Conservation (phyloP, 2,113 vertebrate genomes). For the Etheostoma spectabile region DNA sequence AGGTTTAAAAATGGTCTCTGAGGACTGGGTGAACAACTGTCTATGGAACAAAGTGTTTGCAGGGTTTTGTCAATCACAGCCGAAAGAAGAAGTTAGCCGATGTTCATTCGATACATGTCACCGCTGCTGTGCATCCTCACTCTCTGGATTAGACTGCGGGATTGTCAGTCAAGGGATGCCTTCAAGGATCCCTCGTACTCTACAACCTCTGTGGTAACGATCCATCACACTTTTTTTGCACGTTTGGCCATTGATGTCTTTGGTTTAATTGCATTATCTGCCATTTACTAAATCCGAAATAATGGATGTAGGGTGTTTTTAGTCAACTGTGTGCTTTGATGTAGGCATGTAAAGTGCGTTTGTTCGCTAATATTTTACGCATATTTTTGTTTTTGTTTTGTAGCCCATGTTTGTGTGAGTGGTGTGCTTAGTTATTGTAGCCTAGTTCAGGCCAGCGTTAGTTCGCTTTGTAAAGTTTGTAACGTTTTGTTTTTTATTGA, state of each 20-base stretch:
- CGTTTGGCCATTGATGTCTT: not conserved
- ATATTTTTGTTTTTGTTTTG: no score
- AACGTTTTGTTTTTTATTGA: no score
- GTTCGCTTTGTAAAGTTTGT: no score
- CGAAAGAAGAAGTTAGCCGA: conserved; percentile 39
- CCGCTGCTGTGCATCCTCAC: conserved; percentile 58
- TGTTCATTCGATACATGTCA: conserved; percentile 50
- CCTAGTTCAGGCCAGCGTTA: no score
- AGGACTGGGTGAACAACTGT: not conserved
- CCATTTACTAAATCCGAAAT: not conserved
- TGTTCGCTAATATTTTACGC: not conserved
- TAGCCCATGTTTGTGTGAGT: no score
- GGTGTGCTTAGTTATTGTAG: no score
- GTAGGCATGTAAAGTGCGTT: not conserved
- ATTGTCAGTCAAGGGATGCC: conserved; percentile 65
- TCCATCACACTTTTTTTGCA: not conserved
- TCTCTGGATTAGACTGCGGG: conserved; percentile 72
- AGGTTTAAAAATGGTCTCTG: not conserved
- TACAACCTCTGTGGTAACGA: fast-evolving
- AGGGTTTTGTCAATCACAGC: conserved; percentile 51
- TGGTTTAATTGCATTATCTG: not conserved
- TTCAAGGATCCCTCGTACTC: conserved; percentile 43
- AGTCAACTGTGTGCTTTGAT: not conserved
- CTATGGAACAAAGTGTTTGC: not conserved
- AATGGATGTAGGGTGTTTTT: not conserved